Evolutionary conservation across 2,797 vertebrate species (phyloP).

Genomic region (Pampus argenteus): DNA sequence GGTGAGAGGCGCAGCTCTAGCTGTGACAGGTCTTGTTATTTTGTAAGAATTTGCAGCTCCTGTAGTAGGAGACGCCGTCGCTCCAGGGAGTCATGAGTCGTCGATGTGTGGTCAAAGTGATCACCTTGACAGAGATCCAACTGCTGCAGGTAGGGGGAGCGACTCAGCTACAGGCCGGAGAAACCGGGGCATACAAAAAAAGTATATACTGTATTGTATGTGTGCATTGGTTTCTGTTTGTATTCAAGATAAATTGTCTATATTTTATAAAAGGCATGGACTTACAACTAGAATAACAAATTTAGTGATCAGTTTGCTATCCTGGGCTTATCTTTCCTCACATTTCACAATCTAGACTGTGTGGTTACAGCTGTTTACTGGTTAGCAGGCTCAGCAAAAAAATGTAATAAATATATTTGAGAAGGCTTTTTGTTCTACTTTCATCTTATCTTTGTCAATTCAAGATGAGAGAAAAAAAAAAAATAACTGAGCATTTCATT

Average conservation of each 20-base stretch:
- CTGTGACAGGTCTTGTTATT: constrained; percentile 61
- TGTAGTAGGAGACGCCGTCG: constrained; percentile 53
- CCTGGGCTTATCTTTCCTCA: constrained; percentile 56
- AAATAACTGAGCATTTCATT: constrained; percentile 22
- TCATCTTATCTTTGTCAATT: constrained; percentile 48
- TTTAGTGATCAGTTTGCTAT: constrained; percentile 52
- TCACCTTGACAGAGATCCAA: constrained; percentile 87
- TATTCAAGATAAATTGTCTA: constrained; percentile 13
- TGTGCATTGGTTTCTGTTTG: constrained; percentile 30
- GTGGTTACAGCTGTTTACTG: constrained; percentile 67
- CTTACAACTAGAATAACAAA: constrained; percentile 41
- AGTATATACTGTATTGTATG: neutral
- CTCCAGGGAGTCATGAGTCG: constrained; percentile 78
- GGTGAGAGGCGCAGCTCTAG: constrained; percentile 59
- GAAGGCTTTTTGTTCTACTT: constrained; percentile 61
- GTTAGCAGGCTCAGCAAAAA: constrained; percentile 71
- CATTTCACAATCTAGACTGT: constrained; percentile 68
- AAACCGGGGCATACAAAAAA: constrained; percentile 7
- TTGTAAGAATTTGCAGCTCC: constrained; percentile 53
- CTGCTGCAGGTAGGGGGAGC: constrained; percentile 80
- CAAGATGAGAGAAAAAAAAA: constrained; percentile 32
- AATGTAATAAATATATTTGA: constrained; percentile 43
- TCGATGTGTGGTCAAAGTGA: constrained; percentile 85
- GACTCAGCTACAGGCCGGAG: neutral
- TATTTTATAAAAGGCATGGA: constrained; percentile 22